Evolutionary conservation across 2,888 invertebrate genomes (phyloP).

Genomic region (Cheilosia impressa): DNA sequence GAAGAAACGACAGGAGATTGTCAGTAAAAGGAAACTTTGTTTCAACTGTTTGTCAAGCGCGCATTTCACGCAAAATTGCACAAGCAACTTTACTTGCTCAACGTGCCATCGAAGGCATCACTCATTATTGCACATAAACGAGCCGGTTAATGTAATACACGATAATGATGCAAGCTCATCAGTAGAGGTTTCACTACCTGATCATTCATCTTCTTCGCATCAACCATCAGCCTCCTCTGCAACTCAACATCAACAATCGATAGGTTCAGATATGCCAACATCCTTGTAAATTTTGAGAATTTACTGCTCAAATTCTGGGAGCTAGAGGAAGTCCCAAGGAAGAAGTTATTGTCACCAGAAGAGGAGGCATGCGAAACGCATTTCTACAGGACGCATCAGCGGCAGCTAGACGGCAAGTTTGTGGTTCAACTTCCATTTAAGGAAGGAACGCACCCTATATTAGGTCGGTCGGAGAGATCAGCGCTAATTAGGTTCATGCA

Average conservation of each 20-base stretch:
- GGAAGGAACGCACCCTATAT: background rate
- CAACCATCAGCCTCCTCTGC: background rate
- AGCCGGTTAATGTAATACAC: background rate
- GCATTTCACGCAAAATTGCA: conserved; percentile 7
- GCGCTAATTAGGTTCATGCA: too few species aligned
- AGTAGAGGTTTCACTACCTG: background rate
- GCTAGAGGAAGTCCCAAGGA: conserved; percentile 5
- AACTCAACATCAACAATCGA: background rate
- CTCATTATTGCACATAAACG: conserved; percentile 6
- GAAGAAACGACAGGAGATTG: too few species aligned
- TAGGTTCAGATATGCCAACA: background rate
- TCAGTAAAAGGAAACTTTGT: too few species aligned
- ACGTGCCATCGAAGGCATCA: conserved; percentile 8
- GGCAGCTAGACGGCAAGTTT: conserved; percentile 12
- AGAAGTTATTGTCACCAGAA: background rate
- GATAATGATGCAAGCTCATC: background rate
- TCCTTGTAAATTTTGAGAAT: background rate
- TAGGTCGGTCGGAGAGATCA: too few species aligned
- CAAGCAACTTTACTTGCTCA: background rate
- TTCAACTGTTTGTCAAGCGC: background rate
- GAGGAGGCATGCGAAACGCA: conserved; percentile 8
- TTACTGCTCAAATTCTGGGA: background rate
- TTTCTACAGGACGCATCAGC: conserved; percentile 23
- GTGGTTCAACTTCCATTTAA: conserved; percentile 23
- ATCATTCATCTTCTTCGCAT: background rate